Conservation (phyloP, 92 coral and sea anemone species). For the Meandrina meandrites region DNA sequence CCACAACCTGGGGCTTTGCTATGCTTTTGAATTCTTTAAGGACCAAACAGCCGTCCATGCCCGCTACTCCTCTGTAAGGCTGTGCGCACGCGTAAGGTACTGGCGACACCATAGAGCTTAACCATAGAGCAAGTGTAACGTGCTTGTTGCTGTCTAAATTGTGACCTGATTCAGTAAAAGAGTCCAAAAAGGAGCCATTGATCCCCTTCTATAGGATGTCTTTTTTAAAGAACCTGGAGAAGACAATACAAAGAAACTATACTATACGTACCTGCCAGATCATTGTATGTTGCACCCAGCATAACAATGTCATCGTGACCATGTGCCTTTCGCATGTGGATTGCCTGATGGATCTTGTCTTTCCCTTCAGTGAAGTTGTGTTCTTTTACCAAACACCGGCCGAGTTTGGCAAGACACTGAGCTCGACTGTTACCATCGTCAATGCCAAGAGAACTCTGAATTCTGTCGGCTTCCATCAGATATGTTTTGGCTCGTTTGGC, state of each 20-base stretch:
- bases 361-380: slow-evolving; percentile 8
- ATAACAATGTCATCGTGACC: slow-evolving; percentile 22
- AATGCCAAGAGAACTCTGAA: slow-evolving; percentile 31
- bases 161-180: no score
- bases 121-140: no score
- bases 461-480: slow-evolving; percentile 39
- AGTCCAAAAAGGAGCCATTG: no score
- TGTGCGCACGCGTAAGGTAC: no score
- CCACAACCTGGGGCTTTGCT: no score
- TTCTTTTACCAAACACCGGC: slow-evolving; percentile 36
- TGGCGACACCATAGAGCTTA: no score
- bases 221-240: background rate
- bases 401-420: slow-evolving; percentile 66
- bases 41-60: no score
- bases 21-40: no score
- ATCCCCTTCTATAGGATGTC: no score
- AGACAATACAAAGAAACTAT: no score
- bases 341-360: slow-evolving; percentile 42
- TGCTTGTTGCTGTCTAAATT: no score
- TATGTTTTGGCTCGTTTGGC: slow-evolving; percentile 37
- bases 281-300: slow-evolving; percentile 45
- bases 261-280: slow-evolving; percentile 55
- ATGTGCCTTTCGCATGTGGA: background rate
- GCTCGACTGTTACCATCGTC: slow-evolving; percentile 55
- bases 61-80: no score